Base-by-base conservation (phyloP, 2,888 invertebrate species). In the Sipha maydis region DNA sequence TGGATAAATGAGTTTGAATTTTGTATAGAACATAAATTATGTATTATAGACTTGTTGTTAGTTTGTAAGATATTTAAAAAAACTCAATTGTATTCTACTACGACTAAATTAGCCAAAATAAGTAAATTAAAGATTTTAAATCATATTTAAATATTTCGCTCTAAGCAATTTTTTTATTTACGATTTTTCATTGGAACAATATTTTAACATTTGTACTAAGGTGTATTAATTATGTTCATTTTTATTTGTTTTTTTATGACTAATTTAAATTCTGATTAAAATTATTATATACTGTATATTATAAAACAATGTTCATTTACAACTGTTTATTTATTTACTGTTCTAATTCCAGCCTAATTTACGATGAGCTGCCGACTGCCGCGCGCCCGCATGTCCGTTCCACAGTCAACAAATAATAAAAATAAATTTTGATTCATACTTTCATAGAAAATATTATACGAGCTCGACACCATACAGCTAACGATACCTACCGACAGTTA, bases 281-380 rank as follows among this genome's bases (percentile, higher is more conserved):
- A 71, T 71, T n/a, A 31, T 71, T 31, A 28, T 71, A 14, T 71
- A 71, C 14, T 54, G 54, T 54, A 31, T 31, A 31, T 71, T 71
- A 71, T 71, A 71, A 71, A 71, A 71, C 71, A 71, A 28, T 71
- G 71, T 28, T 71, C 71, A 14, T 71, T 14, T 71, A 28, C 11
- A 71, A 71, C 71, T 31, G 71, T 71, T 71, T 71, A 71, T 31
- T 71, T 71, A 71, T 71, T 71, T 71, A 28, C 28, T 71, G 71
- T 71, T 28, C 31, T 2, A n/a, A 71, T 28, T 71, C 28, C 31
- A n/a, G 14, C 14, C 54, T 14, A 11, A 54, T 7, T 54, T 11
- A 54, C 7, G 54, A 54, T 54, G 14, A 54, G 54, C 54, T 54
- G 54, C 54, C 54, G 54, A 54, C 54, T 54, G 54, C 54, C 54